phyloP scores from a whole-genome alignment of 1,140 invertebrate species.

The Portunus trituberculatus region DNA sequence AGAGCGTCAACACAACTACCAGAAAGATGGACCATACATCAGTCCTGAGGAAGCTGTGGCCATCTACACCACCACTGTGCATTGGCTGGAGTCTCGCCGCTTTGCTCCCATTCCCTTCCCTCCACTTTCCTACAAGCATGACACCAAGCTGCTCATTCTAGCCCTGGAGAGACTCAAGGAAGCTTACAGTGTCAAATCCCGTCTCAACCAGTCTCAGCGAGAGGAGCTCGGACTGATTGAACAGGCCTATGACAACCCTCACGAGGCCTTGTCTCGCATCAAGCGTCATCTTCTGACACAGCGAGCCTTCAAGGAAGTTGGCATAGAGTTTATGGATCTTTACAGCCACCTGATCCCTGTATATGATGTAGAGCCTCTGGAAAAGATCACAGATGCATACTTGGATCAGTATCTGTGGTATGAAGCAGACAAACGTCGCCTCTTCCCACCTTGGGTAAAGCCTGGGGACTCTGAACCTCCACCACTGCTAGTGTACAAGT shows the following conservation, averaged over 20 bases:
- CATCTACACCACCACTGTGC: slow-evolving; percentile 99
- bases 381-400: slow-evolving; percentile 99
- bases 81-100: slow-evolving; percentile 98
- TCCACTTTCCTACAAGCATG: slow-evolving; percentile 99
- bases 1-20: slow-evolving; percentile 99
- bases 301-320: slow-evolving; percentile 98
- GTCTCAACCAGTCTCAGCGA: slow-evolving; percentile 98
- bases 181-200: slow-evolving; percentile 99
- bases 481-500: slow-evolving; percentile 98
- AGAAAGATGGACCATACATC: slow-evolving; percentile 99
- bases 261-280: slow-evolving; percentile 98
- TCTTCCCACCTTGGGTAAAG: slow-evolving; percentile 99
- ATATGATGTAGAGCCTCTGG: slow-evolving; percentile 99
- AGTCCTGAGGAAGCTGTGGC: slow-evolving; percentile 99
- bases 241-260: slow-evolving; percentile 99
- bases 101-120: slow-evolving; percentile 99
- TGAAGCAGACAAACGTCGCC: slow-evolving; percentile 97
- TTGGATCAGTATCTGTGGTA: slow-evolving; percentile 99
- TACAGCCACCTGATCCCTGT: slow-evolving; percentile 99
- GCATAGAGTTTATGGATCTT: slow-evolving; percentile 99
- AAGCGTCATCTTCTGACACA: slow-evolving; percentile 99
- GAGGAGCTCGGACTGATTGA: slow-evolving; percentile 99
- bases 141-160: slow-evolving; percentile 98
- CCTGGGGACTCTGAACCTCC: slow-evolving; percentile 99
- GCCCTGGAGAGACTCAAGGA: slow-evolving; percentile 98